Base-by-base conservation (phyloP, 2,797 vertebrate species). In the Falco cherrug region DNA sequence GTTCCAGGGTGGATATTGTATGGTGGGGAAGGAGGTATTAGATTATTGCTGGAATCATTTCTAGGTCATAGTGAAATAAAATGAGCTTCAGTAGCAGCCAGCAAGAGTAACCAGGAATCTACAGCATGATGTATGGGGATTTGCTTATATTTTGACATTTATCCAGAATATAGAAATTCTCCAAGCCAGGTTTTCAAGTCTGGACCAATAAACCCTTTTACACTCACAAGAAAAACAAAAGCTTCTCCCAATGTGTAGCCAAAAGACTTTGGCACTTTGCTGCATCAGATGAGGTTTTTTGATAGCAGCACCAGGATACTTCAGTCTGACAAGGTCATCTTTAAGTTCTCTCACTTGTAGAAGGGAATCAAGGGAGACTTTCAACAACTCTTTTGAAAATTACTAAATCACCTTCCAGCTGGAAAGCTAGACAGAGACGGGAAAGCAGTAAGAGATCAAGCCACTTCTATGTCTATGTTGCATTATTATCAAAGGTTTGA, bases 71-170 rank as follows among this genome's bases (percentile, higher is more conserved):
- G 56, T 37, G 53, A 89, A 96, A 96, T 82, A 90, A 94, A 97
- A 89, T 48, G 39, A 93, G 33, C 84, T 93, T 59, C 53, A 65
- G 31, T n/a, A 84, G 86, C 65, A 96, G 91, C 84, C 90, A 96
- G 82, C 54, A 85, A 88, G 50, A 89, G 84, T 90, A 93, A 95
- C 65, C 53, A 94, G 84, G 84, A 97, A 97, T 92, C 87, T 95
- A 71, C 74, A 93, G 53, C 76, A 92, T 82, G 65, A 37, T 92
- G 45, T 89, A 76, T 45, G 50, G 90, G 67, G 83, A 93, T 93
- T 95, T 97, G 78, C 90, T 95, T 91, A 91, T 95, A 80, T 90
- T 95, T 94, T 97, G 95, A 84, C 82, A 87, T 84, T 90, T 83
- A 86, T 96, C 94, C 93, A 97, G 71, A 78, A 73, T 92, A 84